Conservation (phyloP, 92 coral and sea anemone genomes). For the Zoanthus sansibaricus region DNA sequence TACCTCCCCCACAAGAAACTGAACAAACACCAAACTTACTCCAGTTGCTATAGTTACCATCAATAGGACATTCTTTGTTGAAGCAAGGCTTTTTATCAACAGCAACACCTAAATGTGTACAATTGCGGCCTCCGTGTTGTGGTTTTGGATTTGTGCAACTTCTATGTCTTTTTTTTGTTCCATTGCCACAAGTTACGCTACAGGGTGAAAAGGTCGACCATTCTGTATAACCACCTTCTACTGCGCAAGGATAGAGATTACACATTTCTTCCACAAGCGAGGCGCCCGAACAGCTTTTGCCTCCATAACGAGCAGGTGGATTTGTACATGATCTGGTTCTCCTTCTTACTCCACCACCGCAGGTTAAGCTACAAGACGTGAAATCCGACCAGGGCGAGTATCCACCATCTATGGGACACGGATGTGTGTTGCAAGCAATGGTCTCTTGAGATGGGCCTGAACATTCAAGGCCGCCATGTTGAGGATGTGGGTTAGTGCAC, state of each 20-base stretch:
- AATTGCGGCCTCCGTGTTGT: slow-evolving; percentile 64
- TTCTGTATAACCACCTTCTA: slow-evolving; percentile 72
- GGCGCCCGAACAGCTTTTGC: slow-evolving; percentile 67
- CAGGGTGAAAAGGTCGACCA: slow-evolving; percentile 72
- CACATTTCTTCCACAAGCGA: slow-evolving; percentile 52
- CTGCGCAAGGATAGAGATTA: slow-evolving; percentile 68
- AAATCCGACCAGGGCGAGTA: slow-evolving; percentile 74
- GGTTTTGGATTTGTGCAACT: slow-evolving; percentile 68
- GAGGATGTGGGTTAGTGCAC: slow-evolving; percentile 69
- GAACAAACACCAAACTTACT: slow-evolving; percentile 60
- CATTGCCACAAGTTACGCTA: slow-evolving; percentile 73
- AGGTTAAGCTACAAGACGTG: slow-evolving; percentile 57
- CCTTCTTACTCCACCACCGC: slow-evolving; percentile 63
- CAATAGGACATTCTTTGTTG: slow-evolving; percentile 66
- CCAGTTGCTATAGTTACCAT: slow-evolving; percentile 77
- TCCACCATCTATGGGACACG: slow-evolving; percentile 73
- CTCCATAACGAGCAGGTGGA: slow-evolving; percentile 71
- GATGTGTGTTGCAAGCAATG: slow-evolving; percentile 46
- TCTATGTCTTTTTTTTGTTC: slow-evolving; percentile 59
- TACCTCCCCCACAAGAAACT: slow-evolving; percentile 71
- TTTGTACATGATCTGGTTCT: slow-evolving; percentile 71
- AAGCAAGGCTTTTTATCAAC: slow-evolving; percentile 41
- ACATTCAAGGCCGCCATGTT: slow-evolving; percentile 73
- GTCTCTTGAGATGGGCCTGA: slow-evolving; percentile 49
- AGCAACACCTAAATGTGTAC: slow-evolving; percentile 51